Base-by-base conservation (phyloP, 2,888 invertebrate species). In the Sycophila texana region DNA sequence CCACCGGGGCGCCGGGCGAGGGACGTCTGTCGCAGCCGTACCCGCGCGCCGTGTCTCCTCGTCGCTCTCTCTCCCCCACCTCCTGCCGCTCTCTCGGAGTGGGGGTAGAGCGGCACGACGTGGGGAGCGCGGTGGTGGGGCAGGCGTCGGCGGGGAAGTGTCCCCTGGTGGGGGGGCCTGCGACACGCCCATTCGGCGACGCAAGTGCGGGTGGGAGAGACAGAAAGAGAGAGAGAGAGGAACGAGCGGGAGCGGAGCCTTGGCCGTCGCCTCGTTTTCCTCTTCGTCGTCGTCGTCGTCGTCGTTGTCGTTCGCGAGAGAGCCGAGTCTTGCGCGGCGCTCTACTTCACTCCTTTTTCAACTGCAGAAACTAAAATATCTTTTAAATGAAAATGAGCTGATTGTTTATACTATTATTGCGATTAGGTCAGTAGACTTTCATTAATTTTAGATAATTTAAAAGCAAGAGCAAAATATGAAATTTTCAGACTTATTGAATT, bases 91-190 rank as follows among this genome's bases (percentile, higher is more conserved):
- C 58, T 61, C 79, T 16, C 51, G 76, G 60, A 80, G 51, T 18
- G 57, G 77, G 73, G 77, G 61, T 71, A 13, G 13, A 14, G 58
- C 49, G 68, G 13, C 66, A 77, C 58, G 72, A 74, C 80, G 86
- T 82, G 87, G 86, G 86, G 83, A 72, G 63, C 78, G 77, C 63
- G 67, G 79, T 47, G 60, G 79, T 76, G 74, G 81, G 67, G 77
- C 30, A 88, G 85, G 86, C 86, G 87, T 70, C 65, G 83, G 81
- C 86, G 89, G 89, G 86, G 87, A 88, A 85, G 80, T 67, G 71
- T 4, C 5, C 49, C 4, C 20, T 57, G 51, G 82, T 88, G 84
- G 86, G 88, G 88, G 85, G 76, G 4, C 3, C 13, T 26, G 60
- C 79, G 55, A 66, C 81, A 85, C 88, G 86, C 88, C 88, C 85